A percentile compares a stretch with the other conserved stretches of the same genome.
Evolutionary conservation across 2,113 vertebrate genomes (phyloP).

Genomic region (Oryzias celebensis): DNA sequence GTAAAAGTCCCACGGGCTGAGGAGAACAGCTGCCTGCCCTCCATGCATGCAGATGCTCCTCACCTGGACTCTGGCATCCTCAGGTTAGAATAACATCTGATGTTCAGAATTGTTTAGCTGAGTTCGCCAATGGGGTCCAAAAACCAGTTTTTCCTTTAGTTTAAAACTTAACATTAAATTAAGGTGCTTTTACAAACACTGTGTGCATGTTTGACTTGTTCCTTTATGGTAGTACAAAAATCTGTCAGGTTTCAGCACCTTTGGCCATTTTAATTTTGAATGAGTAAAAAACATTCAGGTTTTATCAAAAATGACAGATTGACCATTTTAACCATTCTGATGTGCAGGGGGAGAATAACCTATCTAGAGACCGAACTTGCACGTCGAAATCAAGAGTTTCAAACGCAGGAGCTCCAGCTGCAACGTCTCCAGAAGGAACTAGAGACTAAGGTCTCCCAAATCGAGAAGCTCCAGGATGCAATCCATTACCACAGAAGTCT

Average conservation of each 20-base stretch:
- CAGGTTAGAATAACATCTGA: slow-evolving; percentile 44
- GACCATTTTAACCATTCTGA: background rate
- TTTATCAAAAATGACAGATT: background rate
- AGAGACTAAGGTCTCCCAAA: slow-evolving; percentile 73
- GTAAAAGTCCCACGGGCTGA: slow-evolving; percentile 74
- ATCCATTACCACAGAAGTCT: slow-evolving; percentile 70
- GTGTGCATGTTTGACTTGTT: no score
- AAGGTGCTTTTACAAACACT: no score
- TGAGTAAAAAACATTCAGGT: background rate
- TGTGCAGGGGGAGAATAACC: slow-evolving; percentile 57
- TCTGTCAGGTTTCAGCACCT: no score
- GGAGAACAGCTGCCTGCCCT: slow-evolving; percentile 67
- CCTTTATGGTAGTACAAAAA: no score
- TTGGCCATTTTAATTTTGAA: no score
- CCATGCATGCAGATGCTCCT: slow-evolving; percentile 48
- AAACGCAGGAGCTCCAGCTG: slow-evolving; percentile 63
- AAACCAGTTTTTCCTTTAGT: background rate
- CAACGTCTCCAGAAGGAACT: slow-evolving; percentile 72
- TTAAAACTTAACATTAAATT: no score
- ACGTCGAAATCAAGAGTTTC: slow-evolving; percentile 61
- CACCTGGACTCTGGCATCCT: slow-evolving; percentile 64
- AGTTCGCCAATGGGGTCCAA: background rate
- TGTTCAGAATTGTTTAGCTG: no score
- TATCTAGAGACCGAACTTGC: slow-evolving; percentile 74
- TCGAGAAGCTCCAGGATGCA: slow-evolving; percentile 81